phyloP scores from a whole-genome alignment of 2,797 vertebrate genomes.

The Sebastes itinus region DNA sequence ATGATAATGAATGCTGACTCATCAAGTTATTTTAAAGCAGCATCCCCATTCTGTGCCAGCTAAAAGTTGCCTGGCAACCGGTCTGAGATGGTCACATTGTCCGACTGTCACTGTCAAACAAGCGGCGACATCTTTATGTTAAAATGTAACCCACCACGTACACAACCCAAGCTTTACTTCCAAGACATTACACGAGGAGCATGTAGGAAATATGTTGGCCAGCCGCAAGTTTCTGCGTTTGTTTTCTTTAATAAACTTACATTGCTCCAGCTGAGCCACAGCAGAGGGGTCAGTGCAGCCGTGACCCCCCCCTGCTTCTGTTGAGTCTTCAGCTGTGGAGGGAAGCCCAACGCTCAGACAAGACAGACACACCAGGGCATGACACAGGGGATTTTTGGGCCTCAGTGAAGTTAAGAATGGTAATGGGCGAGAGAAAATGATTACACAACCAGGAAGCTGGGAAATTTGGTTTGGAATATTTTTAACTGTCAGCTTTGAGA shows the following conservation, averaged over 20 bases:
- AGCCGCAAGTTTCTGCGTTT: slow-evolving; percentile 72
- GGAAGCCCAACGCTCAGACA: slow-evolving; percentile 46
- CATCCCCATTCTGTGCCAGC: not conserved
- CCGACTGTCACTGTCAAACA: slow-evolving; percentile 7
- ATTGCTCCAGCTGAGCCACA: slow-evolving; percentile 81
- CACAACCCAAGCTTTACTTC: slow-evolving; percentile 18
- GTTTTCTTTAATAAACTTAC: slow-evolving; percentile 88
- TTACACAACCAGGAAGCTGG: not conserved
- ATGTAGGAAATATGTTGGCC: slow-evolving; percentile 55
- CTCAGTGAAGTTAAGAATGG: not conserved
- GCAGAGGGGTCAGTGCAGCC: slow-evolving; percentile 75
- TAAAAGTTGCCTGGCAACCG: not conserved
- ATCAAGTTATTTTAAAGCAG: not conserved
- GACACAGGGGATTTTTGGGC: slow-evolving; percentile 17
- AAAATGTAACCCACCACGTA: slow-evolving; percentile 1
- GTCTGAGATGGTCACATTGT: not conserved
- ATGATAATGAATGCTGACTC: not conserved
- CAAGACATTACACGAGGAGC: slow-evolving; percentile 47
- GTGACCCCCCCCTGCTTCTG: slow-evolving; percentile 74
- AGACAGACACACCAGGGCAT: slow-evolving; percentile 33
- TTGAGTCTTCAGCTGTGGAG: slow-evolving; percentile 72
- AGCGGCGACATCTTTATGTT: slow-evolving; percentile 22
- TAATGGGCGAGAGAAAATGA: not conserved
- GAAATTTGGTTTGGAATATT: not conserved
- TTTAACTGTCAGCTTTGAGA: not conserved